phyloP scores from a whole-genome alignment of 2,888 invertebrate species.

The Gortyna flavago region DNA sequence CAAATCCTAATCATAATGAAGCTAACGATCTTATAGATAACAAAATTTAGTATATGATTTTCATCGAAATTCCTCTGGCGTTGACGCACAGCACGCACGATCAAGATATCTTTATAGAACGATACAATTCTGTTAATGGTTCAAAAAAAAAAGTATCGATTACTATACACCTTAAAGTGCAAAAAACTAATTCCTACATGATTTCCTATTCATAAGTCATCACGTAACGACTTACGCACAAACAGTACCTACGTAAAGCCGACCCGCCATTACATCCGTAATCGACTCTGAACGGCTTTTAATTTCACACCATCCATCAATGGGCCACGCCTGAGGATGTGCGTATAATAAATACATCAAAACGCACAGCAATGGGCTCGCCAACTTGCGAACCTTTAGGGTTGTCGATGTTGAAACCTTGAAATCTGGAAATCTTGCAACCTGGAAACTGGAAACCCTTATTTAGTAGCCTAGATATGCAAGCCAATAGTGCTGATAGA shows the following conservation, averaged over 20 bases:
- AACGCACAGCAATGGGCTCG: conserved; percentile 50
- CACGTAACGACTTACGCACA: conserved; percentile 55
- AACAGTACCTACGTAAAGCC: conserved; percentile 26
- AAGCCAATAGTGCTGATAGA: neutral
- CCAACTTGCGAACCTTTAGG: conserved; percentile 45
- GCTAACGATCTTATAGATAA: conserved; percentile 3
- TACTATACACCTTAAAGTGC: conserved; percentile 37
- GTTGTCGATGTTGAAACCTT: conserved; percentile 36
- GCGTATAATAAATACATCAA: conserved; percentile 60
- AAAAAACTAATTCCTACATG: conserved; percentile 40
- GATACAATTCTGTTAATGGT: conserved; percentile 15
- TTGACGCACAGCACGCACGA: neutral
- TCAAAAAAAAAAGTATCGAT: conserved; percentile 17
- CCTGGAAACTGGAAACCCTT: neutral
- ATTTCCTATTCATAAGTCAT: conserved; percentile 46
- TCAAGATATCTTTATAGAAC: neutral
- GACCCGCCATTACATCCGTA: conserved; percentile 50
- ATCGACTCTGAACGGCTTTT: conserved; percentile 65
- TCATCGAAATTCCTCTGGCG: conserved; percentile 9
- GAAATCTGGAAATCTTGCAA: neutral
- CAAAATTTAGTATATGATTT: neutral
- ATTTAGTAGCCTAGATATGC: neutral
- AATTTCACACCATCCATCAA: conserved; percentile 67
- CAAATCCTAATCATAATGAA: conserved; percentile 8
- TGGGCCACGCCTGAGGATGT: conserved; percentile 62